These are phyloP conservation scores for Chymomyza caudatula DNA, from an alignment of 2,888 invertebrate species.

Conservation along the genomic window DNA sequence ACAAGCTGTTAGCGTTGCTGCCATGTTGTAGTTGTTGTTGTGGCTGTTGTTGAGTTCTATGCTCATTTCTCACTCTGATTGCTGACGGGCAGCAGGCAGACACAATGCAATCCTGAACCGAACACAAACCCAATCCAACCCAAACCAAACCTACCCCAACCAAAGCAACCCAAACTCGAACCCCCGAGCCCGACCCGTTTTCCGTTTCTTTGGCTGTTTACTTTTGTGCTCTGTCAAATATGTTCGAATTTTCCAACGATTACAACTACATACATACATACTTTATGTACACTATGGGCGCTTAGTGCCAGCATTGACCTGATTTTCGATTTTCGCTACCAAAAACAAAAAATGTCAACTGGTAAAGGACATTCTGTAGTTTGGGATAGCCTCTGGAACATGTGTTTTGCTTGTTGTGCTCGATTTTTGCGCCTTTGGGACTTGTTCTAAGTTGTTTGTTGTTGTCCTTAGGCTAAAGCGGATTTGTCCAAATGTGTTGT, in stretches of 20 bases:
- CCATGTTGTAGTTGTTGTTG: too few species aligned
- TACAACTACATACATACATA: conserved; percentile 52
- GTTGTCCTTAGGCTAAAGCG: conserved; percentile 54
- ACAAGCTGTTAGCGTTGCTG: conserved; percentile 70
- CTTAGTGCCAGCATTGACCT: conserved; percentile 48
- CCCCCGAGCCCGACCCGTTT: conserved; percentile 18
- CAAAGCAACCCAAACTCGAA: background rate
- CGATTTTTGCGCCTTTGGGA: conserved; percentile 25
- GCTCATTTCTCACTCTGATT: conserved; percentile 59
- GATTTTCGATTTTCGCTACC: conserved; percentile 62
- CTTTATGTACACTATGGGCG: background rate
- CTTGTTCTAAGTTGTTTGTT: conserved; percentile 49
- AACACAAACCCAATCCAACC: background rate
- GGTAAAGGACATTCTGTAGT: background rate
- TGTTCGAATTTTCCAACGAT: conserved; percentile 74
- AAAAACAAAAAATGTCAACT: conserved; percentile 1
- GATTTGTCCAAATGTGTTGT: conserved; percentile 58
- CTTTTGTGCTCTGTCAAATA: conserved; percentile 75
- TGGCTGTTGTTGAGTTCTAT: conserved; percentile 19
- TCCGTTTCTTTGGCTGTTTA: conserved; percentile 51
- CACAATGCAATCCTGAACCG: conserved; percentile 2
- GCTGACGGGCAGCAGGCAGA: conserved; percentile 26
- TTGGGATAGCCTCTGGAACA: conserved; percentile 49
- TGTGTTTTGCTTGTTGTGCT: conserved; percentile 67
- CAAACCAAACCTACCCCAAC: background rate